Conservation (phyloP, 2,888 invertebrate species). For the Serrognathus titanus region DNA sequence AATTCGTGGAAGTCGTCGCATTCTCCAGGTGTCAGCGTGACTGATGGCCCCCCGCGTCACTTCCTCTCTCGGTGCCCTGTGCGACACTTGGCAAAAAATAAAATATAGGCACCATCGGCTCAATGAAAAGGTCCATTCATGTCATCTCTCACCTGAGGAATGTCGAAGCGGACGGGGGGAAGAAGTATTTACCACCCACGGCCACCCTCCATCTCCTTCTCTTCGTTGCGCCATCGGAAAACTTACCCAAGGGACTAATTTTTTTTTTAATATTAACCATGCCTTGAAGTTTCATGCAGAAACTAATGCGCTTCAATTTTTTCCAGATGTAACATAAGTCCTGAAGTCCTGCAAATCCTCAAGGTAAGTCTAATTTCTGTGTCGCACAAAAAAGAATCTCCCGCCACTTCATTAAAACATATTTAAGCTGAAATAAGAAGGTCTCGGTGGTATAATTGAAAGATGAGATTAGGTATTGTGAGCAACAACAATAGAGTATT, state of each 20-base stretch:
- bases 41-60: conserved; percentile 45
- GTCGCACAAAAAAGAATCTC: background rate
- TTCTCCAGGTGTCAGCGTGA: conserved; percentile 48
- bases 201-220: too few relatives aligned
- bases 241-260: too few relatives aligned
- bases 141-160: conserved; percentile 35
- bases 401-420: conserved; percentile 32
- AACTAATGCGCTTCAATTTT: too few relatives aligned
- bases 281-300: too few relatives aligned
- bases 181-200: too few relatives aligned
- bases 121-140: conserved; percentile 37
- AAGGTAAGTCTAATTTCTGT: too few relatives aligned
- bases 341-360: too few relatives aligned
- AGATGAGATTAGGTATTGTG: conserved; percentile 37
- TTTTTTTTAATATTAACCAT: too few relatives aligned
- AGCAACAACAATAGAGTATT: conserved; percentile 32
- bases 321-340: too few relatives aligned
- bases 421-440: conserved; percentile 28
- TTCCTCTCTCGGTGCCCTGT: conserved; percentile 33
- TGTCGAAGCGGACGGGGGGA: conserved; percentile 24
- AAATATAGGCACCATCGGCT: conserved; percentile 30
- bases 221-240: too few relatives aligned
- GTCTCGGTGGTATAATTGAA: conserved; percentile 33
- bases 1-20: conserved; percentile 47
- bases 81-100: conserved; percentile 30